Base-by-base conservation (phyloP, 2,797 vertebrate genomes). In the Remorina albescens region DNA sequence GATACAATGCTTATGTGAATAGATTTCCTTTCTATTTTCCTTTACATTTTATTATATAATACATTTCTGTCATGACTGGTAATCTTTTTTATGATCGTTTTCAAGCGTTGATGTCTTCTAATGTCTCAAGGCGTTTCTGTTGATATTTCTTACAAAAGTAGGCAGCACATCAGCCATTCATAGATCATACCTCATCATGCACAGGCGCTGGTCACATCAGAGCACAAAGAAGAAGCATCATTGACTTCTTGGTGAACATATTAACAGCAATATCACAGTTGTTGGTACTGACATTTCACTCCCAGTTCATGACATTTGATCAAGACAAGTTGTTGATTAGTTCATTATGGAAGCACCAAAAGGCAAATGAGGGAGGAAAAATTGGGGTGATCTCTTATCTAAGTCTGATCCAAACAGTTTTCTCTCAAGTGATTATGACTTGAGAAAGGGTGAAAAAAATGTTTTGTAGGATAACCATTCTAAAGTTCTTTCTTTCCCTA, bases 161-260 rank as follows among this genome's bases (percentile, higher is more conserved):
- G 68, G 69, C 70, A 36, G 54, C 81, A 72, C 85, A 64, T 70
- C 78, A 71, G 76, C 81, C 76, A 57, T 78, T 61, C 50, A 67
- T 61, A 62, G 53, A 68, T 85, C 78, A 62, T 87, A 86, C 86
- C 88, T 91, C 81, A 81, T 69, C 15, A 8, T 44, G 64, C 76
- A 62, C 68, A 49, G 64, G 69, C 37, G 46, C 59, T 4, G 39
- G 51, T 80, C 84, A 69, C 84, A 58, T 74, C 67, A 58, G 72
- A 70, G 63, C 67, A 41, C 82, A 79, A 44, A 65, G 32, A 61
- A 21, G 41, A 69, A 15, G 71, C 67, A 3, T 64, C 21, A 53
- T 28, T 37, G 42, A 73, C 51, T 74, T 32, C 49, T 77, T 65
- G 67, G 69, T 46, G 34, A 75, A 37, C 59, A 67, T 47, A 66